A percentile compares a stretch with the other conserved stretches of the same genome.
phyloP scores from a whole-genome alignment of 1,140 invertebrate species.

The Drosophila punjabiensis region DNA sequence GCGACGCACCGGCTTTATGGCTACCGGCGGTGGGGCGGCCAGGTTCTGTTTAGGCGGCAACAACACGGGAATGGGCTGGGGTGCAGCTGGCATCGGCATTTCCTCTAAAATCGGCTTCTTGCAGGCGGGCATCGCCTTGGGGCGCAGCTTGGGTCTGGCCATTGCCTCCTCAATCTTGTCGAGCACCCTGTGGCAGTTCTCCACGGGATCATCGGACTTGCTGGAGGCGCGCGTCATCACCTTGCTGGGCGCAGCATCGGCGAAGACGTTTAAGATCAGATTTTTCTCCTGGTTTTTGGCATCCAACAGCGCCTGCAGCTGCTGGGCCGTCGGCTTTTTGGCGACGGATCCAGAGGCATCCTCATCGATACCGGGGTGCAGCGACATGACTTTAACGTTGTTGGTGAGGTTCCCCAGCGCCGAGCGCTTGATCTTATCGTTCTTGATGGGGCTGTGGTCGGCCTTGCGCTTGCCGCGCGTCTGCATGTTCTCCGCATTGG shows the following conservation, averaged over 20 bases:
- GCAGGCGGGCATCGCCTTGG: slow-evolving; percentile 28
- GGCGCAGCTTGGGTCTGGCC: slow-evolving; percentile 36
- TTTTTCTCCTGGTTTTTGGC: slow-evolving; percentile 62
- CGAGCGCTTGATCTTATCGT: slow-evolving; percentile 86
- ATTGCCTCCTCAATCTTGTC: slow-evolving; percentile 63
- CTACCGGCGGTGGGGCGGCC: slow-evolving; percentile 7
- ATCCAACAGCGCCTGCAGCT: slow-evolving; percentile 61
- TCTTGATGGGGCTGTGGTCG: slow-evolving; percentile 82
- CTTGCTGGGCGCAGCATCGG: slow-evolving; percentile 45
- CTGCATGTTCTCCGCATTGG: slow-evolving; percentile 72
- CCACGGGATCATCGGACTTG: slow-evolving; percentile 64
- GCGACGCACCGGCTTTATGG: slow-evolving; percentile 70
- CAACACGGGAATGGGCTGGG: slow-evolving; percentile 25
- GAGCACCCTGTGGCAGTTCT: slow-evolving; percentile 61
- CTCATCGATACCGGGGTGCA: slow-evolving; percentile 63
- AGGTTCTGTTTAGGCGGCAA: slow-evolving; percentile 32
- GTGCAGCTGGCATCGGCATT: slow-evolving; percentile 28
- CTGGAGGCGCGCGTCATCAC: slow-evolving; percentile 70
- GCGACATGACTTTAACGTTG: slow-evolving; percentile 84
- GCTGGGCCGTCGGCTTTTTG: slow-evolving; percentile 69
- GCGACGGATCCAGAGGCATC: slow-evolving; percentile 27
- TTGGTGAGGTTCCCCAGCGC: slow-evolving; percentile 90
- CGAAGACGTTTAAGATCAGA: slow-evolving; percentile 30
- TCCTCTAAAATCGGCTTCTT: slow-evolving; percentile 40
- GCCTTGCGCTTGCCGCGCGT: slow-evolving; percentile 83